Conservation (phyloP, 2,888 invertebrate genomes). For the Eubasilissa splendida region DNA sequence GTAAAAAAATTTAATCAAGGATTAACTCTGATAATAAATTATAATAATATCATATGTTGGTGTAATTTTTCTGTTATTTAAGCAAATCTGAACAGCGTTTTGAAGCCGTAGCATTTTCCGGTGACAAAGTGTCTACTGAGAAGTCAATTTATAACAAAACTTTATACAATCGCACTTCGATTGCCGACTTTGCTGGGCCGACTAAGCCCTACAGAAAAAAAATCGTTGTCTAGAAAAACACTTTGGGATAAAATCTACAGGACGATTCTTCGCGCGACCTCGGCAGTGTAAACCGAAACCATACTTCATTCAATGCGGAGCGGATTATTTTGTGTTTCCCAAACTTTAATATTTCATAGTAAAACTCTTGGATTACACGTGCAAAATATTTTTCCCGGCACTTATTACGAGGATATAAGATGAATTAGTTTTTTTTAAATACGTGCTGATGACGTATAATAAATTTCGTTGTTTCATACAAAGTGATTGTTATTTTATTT, state of each 20-base stretch:
- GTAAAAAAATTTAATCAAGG: no score
- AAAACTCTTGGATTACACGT: no score
- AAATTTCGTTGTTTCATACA: no score
- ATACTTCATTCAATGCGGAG: slow-evolving; percentile 11
- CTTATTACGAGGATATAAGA: no score
- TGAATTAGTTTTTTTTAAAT: no score
- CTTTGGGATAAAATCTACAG: slow-evolving; percentile 20
- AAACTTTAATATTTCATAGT: background rate
- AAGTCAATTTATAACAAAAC: slow-evolving; percentile 31
- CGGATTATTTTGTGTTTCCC: background rate
- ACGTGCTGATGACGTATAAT: no score
- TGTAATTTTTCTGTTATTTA: background rate
- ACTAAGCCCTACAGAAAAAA: slow-evolving; percentile 7
- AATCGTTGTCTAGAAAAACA: slow-evolving; percentile 29
- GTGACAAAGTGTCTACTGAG: slow-evolving; percentile 10
- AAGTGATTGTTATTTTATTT: no score
- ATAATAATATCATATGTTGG: no score
- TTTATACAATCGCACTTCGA: slow-evolving; percentile 28
- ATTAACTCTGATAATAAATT: no score
- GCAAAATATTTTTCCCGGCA: no score
- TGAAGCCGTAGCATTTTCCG: background rate
- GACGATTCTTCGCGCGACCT: slow-evolving; percentile 27
- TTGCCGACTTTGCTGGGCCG: slow-evolving; percentile 29
- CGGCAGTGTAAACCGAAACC: slow-evolving; percentile 22
- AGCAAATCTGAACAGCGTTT: slow-evolving; percentile 15